Conservation (phyloP, 1,140 invertebrate species). For the Apis laboriosa region DNA sequence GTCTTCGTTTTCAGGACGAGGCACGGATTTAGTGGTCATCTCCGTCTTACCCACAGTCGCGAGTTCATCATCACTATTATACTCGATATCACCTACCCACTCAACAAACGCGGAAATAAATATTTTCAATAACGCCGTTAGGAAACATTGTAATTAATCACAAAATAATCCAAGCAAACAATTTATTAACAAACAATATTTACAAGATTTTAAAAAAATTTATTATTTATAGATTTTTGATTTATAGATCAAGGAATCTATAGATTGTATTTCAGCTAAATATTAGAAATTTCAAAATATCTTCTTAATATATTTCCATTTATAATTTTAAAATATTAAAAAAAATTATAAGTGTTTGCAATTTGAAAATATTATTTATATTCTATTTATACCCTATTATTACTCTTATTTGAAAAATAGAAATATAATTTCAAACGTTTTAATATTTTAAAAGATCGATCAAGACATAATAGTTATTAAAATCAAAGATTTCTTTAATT, state of each 20-base stretch:
- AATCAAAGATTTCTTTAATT: too few species aligned
- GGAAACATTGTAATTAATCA: neutral
- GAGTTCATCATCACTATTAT: conserved; percentile 49
- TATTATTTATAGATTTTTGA: neutral
- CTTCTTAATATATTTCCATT: neutral
- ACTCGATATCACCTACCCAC: conserved; percentile 33
- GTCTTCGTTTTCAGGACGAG: conserved; percentile 64
- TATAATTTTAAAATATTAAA: too few species aligned
- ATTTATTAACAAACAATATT: too few species aligned
- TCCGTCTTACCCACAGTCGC: conserved; percentile 57
- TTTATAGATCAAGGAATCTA: too few species aligned
- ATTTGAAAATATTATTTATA: too few species aligned
- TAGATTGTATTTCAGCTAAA: neutral
- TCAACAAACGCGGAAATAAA: conserved; percentile 9
- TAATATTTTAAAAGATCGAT: too few species aligned
- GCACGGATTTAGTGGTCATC: conserved; percentile 63
- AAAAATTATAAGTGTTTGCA: too few species aligned
- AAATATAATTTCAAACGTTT: too few species aligned
- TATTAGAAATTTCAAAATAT: neutral
- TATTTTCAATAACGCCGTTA: neutral
- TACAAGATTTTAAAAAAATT: neutral
- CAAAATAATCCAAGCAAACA: neutral
- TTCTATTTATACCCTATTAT: too few species aligned
- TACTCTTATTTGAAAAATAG: too few species aligned
- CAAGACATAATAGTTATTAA: too few species aligned